phyloP scores from a whole-genome alignment of 2,113 vertebrate genomes.

The Eleginops maclovinus region DNA sequence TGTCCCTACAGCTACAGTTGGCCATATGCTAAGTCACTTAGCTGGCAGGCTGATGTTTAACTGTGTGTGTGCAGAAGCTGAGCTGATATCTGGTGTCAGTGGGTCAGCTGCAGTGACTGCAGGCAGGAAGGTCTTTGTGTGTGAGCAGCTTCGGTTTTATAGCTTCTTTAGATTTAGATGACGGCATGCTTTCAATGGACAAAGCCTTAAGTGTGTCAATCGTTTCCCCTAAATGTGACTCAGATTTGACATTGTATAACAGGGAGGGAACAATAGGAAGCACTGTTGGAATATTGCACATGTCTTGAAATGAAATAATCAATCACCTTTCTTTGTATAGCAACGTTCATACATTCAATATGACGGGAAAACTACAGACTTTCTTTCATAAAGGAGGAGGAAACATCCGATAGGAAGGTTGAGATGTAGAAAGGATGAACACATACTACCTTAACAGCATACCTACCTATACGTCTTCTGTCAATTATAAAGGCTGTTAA shows the following conservation, averaged over 20 bases:
- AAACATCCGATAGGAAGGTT: too few species aligned
- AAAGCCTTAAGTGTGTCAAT: not conserved
- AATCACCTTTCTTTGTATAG: too few species aligned
- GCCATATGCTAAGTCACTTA: conserved; percentile 63
- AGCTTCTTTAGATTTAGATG: not conserved
- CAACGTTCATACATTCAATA: too few species aligned
- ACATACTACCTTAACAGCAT: too few species aligned
- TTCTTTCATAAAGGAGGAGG: too few species aligned
- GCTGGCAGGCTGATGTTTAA: conserved; percentile 22
- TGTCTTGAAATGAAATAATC: not conserved
- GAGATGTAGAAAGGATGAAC: too few species aligned
- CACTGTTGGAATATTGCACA: not conserved
- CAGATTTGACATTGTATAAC: not conserved
- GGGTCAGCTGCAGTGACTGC: not conserved
- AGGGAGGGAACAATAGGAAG: not conserved
- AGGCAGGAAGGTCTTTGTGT: not conserved
- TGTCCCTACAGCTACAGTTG: conserved; percentile 39
- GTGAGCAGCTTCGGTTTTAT: not conserved
- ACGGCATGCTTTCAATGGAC: not conserved
- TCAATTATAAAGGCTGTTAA: too few species aligned
- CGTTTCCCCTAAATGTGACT: not conserved
- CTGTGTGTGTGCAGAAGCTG: not conserved
- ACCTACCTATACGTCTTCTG: too few species aligned
- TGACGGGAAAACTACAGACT: too few species aligned
- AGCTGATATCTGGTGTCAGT: conserved; percentile 20